These are phyloP conservation scores for Catharus fuscescens DNA, from an alignment of 2,113 vertebrate species.

Conservation along the genomic window DNA sequence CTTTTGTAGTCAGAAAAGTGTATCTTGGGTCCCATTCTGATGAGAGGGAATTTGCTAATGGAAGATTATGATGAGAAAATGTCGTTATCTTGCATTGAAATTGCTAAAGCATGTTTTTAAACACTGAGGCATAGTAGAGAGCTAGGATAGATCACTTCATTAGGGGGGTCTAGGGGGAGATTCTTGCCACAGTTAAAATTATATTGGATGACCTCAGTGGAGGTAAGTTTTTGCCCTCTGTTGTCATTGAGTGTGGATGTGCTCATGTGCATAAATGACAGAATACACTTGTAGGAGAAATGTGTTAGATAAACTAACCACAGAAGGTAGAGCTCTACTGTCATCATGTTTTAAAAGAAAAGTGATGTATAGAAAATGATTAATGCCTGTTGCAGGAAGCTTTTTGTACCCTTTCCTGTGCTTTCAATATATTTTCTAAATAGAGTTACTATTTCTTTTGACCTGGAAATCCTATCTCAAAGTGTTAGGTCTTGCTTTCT, in stretches of 20 bases:
- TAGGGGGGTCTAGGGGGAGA: background rate
- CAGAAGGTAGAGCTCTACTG: background rate
- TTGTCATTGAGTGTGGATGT: background rate
- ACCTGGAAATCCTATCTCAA: background rate
- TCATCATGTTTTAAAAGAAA: background rate
- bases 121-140: background rate
- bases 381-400: background rate
- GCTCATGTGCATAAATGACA: fast-evolving
- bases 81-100: background rate
- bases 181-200: background rate
- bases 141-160: background rate
- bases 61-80: background rate
- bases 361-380: background rate
- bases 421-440: background rate
- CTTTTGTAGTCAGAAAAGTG: background rate
- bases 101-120: background rate
- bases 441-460: background rate
- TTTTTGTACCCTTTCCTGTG: background rate
- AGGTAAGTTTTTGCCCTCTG: background rate
- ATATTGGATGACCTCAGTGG: background rate
- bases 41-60: background rate
- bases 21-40: background rate
- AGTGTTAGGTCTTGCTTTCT: background rate
- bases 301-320: background rate
- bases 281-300: background rate